Evolutionary conservation across 2,888 invertebrate species (phyloP), one percentile per base, ranked within the genome.

Genomic region (Caenorhabditis uteleia): DNA sequence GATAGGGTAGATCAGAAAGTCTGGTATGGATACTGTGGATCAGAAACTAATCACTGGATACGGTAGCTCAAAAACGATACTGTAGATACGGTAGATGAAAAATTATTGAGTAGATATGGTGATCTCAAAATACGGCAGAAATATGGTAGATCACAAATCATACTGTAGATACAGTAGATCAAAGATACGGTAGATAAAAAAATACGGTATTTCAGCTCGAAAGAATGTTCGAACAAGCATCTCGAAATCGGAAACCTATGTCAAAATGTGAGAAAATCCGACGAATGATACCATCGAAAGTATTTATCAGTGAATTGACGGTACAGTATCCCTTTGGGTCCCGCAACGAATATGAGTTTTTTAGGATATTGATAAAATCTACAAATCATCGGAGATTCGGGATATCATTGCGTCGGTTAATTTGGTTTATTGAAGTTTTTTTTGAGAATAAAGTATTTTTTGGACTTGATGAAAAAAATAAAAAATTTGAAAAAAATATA

Each of bases 341-440:
- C n/a, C 2, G 29, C 3, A 16, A 45, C 33, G 21, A 36, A 36
- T n/a, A 10, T 36, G 6, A n/a, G 6, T 16, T 6, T 10, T 70
- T 47, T 33, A 76, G 71, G 80, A 80, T 50, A 81, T 80, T 49
- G 80, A 80, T 59, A 79, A 78, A 53, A 65, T 80, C 46, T 80
- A 80, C 68, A 79, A 80, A 48, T 56, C 69, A 1, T 75, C 78
- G 16, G 80, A 80, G 48, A 73, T 80, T 33, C 71, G 80, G 14
- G 80, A 80, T 57, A 78, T 80, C n/a, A 61, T 64, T 18, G 68
- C 69, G 14, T 72, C 74, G 8, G 72, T 75, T 16, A 61, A 66
- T 31, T 38, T 65, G 44, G 26, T 57, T 45, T 64, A 64, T 55
- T 61, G 25, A 38, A 33, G 25, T 38, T 34, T 34, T 36, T 18